phyloP scores from a whole-genome alignment of 2,113 vertebrate species.

The Mesocricetus auratus region DNA sequence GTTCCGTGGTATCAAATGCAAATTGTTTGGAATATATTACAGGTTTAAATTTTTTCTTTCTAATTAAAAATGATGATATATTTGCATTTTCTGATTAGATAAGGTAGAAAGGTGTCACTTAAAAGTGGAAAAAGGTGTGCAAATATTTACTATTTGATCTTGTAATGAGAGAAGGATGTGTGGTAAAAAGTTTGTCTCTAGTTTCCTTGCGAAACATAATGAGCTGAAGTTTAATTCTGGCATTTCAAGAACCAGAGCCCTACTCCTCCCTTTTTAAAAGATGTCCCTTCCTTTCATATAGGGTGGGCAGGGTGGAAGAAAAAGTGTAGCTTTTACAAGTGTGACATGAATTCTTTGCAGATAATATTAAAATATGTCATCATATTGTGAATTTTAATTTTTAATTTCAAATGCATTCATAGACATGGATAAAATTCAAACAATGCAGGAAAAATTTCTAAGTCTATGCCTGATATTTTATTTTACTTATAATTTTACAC shows the following conservation, averaged over 20 bases:
- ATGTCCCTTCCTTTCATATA: not conserved
- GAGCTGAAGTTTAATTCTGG: conserved; percentile 23
- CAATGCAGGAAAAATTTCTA: not conserved
- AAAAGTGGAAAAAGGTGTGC: conserved; percentile 28
- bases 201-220: not conserved
- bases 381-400: not conserved
- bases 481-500: not conserved
- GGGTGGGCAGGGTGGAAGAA: not conserved
- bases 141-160: conserved; percentile 58
- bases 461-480: not conserved
- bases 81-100: conserved; percentile 65
- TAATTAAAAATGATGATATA: conserved; percentile 53
- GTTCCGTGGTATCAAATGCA: conserved; percentile 12
- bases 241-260: not conserved
- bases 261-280: not conserved
- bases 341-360: not conserved
- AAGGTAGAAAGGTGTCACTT: conserved; percentile 26
- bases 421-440: conserved; percentile 18
- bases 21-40: conserved; percentile 61
- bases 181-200: conserved; percentile 23
- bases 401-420: conserved; percentile 20
- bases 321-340: not conserved
- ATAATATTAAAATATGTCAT: conserved; percentile 34
- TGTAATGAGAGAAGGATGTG: conserved; percentile 24
- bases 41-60: conserved; percentile 53